These are phyloP conservation scores for Syngnathus floridae DNA, from an alignment of 2,113 vertebrate species.

Conservation along the genomic window DNA sequence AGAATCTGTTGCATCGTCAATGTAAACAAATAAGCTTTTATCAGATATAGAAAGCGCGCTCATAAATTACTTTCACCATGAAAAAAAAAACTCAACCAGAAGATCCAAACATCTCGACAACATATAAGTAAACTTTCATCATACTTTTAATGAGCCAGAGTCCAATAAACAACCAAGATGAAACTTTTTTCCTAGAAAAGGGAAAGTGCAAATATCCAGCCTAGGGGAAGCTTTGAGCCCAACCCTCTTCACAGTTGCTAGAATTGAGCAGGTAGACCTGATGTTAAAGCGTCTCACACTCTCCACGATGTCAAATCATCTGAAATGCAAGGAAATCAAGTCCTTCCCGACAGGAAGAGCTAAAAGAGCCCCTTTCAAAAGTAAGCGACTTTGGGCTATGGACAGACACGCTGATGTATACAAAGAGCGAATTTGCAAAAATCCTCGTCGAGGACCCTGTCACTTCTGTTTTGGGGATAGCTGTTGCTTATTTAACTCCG, in stretches of 20 bases:
- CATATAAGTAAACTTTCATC: not conserved
- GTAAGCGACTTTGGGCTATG: slow-evolving; percentile 4
- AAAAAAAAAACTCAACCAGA: not conserved
- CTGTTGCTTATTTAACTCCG: slow-evolving; percentile 5
- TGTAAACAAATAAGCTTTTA: not conserved
- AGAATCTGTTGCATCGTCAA: not conserved
- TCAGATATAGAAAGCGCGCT: not conserved
- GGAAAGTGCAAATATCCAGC: not conserved
- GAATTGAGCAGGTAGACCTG: not conserved
- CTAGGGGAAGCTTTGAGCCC: not conserved
- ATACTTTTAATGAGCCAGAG: not conserved
- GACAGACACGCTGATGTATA: not conserved
- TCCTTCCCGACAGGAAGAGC: slow-evolving; percentile 1
- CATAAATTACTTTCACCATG: not conserved
- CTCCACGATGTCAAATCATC: not conserved
- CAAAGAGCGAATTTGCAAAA: slow-evolving; percentile 5
- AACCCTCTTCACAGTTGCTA: not conserved
- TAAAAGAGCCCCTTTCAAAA: slow-evolving; percentile 3
- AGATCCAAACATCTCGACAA: not conserved
- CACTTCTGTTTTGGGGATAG: slow-evolving; percentile 1
- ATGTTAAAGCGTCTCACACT: not conserved
- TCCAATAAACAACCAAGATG: not conserved
- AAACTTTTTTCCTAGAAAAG: not conserved
- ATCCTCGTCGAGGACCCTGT: slow-evolving; percentile 8
- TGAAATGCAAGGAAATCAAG: slow-evolving; percentile 7